Conservation (phyloP, 2,888 invertebrate species). For the Apamea anceps region DNA sequence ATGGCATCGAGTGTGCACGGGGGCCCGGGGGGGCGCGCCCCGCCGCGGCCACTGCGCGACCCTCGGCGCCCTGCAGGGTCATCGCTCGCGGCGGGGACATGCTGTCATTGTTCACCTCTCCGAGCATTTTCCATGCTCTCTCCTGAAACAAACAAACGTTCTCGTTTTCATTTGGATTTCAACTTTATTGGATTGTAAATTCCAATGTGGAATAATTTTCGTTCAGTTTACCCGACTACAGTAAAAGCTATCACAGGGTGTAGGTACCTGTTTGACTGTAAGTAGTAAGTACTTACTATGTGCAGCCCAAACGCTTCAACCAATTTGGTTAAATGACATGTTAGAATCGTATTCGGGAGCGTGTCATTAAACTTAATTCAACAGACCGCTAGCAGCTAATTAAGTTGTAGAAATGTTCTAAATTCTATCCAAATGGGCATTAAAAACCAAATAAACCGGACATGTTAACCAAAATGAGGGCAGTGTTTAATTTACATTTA, state of each 20-base stretch:
- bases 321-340: slow-evolving; percentile 41
- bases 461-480: slow-evolving; percentile 1
- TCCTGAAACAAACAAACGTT: slow-evolving; percentile 83
- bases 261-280: slow-evolving; percentile 6
- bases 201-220: slow-evolving; percentile 1
- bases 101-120: slow-evolving; percentile 86
- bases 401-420: slow-evolving; percentile 28
- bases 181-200: slow-evolving; percentile 4
- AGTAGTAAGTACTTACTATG: not conserved
- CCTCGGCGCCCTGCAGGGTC: slow-evolving; percentile 83
- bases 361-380: slow-evolving; percentile 33
- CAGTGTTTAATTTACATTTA: not conserved
- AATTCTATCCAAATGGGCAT: slow-evolving; percentile 16
- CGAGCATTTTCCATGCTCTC: slow-evolving; percentile 88
- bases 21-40: slow-evolving; percentile 76
- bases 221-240: slow-evolving; percentile 8
- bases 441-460: slow-evolving; percentile 23
- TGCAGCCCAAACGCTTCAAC: slow-evolving; percentile 26
- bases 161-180: slow-evolving; percentile 38
- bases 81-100: slow-evolving; percentile 88
- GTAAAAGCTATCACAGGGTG: not conserved
- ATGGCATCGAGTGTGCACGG: slow-evolving; percentile 77
- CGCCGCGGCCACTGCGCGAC: slow-evolving; percentile 79
- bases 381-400: slow-evolving; percentile 45
- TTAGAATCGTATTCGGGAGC: slow-evolving; percentile 36